phyloP scores from a whole-genome alignment of 1,140 invertebrate genomes.

The Monomorium pharaonis region DNA sequence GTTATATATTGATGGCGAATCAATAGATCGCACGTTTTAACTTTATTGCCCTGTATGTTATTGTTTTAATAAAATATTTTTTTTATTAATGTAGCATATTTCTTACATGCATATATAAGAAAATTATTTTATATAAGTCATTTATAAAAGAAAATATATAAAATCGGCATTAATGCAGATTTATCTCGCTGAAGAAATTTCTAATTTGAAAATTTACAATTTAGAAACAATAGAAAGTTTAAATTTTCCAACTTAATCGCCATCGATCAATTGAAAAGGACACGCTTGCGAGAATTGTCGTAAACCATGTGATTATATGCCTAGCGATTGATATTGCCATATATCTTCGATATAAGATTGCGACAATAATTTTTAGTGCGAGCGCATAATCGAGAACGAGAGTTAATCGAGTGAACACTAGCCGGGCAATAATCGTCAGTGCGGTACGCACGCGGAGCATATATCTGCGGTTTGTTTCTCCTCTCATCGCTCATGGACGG shows the following conservation, averaged over 20 bases:
- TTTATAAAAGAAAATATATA: not conserved
- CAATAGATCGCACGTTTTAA: too few relatives aligned
- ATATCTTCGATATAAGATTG: too few relatives aligned
- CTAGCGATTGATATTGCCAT: too few relatives aligned
- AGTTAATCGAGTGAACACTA: slow-evolving; percentile 5
- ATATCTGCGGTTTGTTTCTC: slow-evolving; percentile 34
- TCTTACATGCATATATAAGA: not conserved
- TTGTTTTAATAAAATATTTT: too few relatives aligned
- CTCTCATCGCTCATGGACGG: slow-evolving; percentile 43
- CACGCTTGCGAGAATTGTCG: not conserved
- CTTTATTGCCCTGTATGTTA: too few relatives aligned
- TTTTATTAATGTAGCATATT: not conserved
- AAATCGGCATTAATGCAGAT: not conserved
- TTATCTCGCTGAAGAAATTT: not conserved
- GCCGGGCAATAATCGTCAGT: not conserved
- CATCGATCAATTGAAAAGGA: not conserved
- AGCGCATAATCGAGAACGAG: not conserved
- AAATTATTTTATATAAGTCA: not conserved
- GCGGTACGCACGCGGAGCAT: not conserved
- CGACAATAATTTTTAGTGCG: not conserved
- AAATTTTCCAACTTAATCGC: not conserved
- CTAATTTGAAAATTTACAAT: not conserved
- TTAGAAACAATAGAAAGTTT: not conserved
- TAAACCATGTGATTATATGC: not conserved
- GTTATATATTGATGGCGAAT: too few relatives aligned